These are phyloP conservation scores for Caloenas nicobarica DNA, from an alignment of 2,113 vertebrate genomes.

Conservation along the genomic window DNA sequence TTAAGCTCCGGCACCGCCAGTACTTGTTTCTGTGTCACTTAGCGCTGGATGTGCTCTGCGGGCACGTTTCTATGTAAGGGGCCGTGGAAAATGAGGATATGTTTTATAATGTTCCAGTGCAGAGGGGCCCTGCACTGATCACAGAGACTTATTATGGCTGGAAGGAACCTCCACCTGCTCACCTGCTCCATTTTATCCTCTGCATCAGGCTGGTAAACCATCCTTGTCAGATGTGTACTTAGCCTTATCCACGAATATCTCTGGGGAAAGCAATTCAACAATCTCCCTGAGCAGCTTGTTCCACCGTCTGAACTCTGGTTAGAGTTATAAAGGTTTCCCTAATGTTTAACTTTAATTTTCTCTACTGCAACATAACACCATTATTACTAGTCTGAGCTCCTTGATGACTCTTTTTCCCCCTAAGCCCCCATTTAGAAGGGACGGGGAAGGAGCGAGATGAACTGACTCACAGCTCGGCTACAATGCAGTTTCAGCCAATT, in stretches of 20 bases:
- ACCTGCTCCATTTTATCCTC: constrained; percentile 35
- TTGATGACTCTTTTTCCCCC: constrained; percentile 1
- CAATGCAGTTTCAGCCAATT: neutral
- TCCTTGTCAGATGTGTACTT: constrained; percentile 22
- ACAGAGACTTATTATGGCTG: neutral
- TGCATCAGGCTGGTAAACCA: constrained; percentile 3
- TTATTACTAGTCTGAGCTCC: constrained; percentile 33
- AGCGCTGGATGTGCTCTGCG: neutral
- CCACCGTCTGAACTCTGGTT: constrained; percentile 16
- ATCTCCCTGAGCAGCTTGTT: constrained; percentile 3
- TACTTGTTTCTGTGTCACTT: neutral
- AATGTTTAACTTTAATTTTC: constrained; percentile 62
- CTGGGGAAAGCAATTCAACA: neutral
- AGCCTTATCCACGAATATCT: constrained; percentile 30
- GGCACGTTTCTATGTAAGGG: neutral
- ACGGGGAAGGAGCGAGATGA: neutral
- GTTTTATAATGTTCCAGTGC: neutral
- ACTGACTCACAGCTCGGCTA: neutral
- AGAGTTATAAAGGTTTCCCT: constrained; percentile 48
- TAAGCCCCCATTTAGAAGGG: constrained; percentile 4
- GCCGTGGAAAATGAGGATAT: neutral
- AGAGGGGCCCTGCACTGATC: neutral
- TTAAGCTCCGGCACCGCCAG: too few species aligned
- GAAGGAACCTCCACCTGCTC: neutral
- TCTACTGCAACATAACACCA: constrained; percentile 32